A percentile compares a stretch with the other conserved stretches of the same genome.
Conservation (phyloP, 2,888 invertebrate species). For the Scaptomyza caliginosa region DNA sequence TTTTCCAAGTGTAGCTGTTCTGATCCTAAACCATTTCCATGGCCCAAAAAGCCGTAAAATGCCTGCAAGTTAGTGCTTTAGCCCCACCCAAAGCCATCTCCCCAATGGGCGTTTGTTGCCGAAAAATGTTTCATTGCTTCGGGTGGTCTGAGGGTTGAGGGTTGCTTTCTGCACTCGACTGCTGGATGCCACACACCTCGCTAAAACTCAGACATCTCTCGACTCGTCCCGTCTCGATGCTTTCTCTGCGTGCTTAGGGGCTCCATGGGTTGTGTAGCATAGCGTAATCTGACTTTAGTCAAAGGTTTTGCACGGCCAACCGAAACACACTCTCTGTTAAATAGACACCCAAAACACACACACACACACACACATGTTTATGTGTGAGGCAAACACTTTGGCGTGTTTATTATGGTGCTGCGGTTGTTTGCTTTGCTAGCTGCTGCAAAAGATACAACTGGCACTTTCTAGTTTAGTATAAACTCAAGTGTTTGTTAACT, state of each 20-base stretch:
- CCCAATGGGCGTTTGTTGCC: slow-evolving; percentile 55
- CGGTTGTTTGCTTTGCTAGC: not conserved
- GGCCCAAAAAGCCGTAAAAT: slow-evolving; percentile 77
- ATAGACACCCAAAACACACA: slow-evolving; percentile 10
- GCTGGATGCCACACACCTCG: slow-evolving; percentile 44
- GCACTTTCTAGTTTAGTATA: slow-evolving; percentile 20
- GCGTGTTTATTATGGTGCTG: slow-evolving; percentile 67
- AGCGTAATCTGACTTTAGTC: slow-evolving; percentile 77
- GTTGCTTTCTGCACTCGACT: slow-evolving; percentile 41
- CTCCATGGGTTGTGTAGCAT: slow-evolving; percentile 69
- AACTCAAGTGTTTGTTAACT: slow-evolving; percentile 2
- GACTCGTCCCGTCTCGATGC: not conserved
- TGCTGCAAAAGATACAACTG: slow-evolving; percentile 7
- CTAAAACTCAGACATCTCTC: slow-evolving; percentile 32
- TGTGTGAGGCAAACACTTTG: slow-evolving; percentile 56
- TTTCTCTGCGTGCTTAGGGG: slow-evolving; percentile 21
- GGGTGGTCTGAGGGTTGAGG: slow-evolving; percentile 25
- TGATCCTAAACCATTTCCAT: slow-evolving; percentile 7
- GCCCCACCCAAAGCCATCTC: slow-evolving; percentile 2
- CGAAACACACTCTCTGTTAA: slow-evolving; percentile 34
- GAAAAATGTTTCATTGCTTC: slow-evolving; percentile 78
- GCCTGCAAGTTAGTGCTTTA: slow-evolving; percentile 71
- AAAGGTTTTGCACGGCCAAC: slow-evolving; percentile 70
- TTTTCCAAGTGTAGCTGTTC: not conserved
- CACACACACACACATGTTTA: slow-evolving; percentile 23